Base-by-base conservation (phyloP, 2,113 vertebrate genomes). In the Anguilla rostrata region DNA sequence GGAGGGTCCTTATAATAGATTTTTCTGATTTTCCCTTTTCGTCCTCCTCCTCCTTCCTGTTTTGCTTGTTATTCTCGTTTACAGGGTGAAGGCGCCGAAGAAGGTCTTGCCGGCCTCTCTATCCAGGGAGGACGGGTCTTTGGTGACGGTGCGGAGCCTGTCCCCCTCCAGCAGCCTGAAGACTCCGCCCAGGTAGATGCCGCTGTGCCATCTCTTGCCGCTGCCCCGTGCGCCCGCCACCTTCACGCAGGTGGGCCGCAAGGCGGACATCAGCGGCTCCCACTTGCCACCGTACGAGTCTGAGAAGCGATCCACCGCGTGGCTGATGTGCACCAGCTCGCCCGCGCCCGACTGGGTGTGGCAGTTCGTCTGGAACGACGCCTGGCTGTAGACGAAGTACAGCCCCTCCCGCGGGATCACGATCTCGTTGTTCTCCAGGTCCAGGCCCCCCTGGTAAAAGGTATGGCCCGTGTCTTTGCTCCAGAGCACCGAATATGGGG, bases 351-450 rank as follows among this genome's bases (percentile, higher is more conserved):
- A 22, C 0, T 18, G 5, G 12, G 9, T 39, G 1, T 22, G 63
- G 88, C 95, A 96, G 14, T 18, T 87, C 18, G 95, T 85, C 1
- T 63, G 39, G 87, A 95, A 96, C 0, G 95, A 94, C 0, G 89
- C 94, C 84, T 96, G 95, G 63, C 92, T 95, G 90, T 96, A 96
- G 60, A 96, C 91, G 1, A 95, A 96, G 90, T 95, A 96, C 29
- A 94, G 91, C 34, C 95, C 95, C 0, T 16, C 5, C 0, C 0
- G 40, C 12, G 92, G 92, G 85, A 96, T 92, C 26, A 90, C 83
- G 3, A 96, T 94, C 85, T 94, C 85, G 0, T 95, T 95, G 26
- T 46, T 0, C 0, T 80, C 0, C 12, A 95, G 89, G 5, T 83
- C 0, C 15, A 95, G 90, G 0, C 85, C 93, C 0, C 95, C 94